Percentiles rank a stretch among this genome's conserved stretches.
These are phyloP conservation scores for Thaumatotibia leucotreta DNA, from an alignment of 1,140 invertebrate species.

Conservation along the genomic window DNA sequence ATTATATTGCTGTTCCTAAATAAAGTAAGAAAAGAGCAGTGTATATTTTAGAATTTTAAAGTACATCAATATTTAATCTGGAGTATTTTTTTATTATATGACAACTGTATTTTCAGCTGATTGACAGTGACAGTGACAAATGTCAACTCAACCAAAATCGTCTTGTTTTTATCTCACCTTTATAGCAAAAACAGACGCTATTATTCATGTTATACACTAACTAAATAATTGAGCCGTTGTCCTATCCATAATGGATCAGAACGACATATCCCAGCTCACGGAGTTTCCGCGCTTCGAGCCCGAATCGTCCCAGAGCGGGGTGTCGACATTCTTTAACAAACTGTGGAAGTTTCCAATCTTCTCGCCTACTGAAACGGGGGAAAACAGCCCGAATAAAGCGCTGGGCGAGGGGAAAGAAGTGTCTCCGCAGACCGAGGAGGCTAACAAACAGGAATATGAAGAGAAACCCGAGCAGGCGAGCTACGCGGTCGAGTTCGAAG, in stretches of 20 bases:
- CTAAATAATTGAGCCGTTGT: neutral
- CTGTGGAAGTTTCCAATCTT: constrained; percentile 70
- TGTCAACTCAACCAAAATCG: neutral
- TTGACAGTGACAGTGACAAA: neutral
- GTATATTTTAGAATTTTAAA: too few species aligned
- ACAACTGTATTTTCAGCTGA: neutral
- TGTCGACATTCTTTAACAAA: constrained; percentile 71
- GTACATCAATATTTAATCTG: too few species aligned
- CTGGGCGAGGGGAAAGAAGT: constrained; percentile 29
- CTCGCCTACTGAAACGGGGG: constrained; percentile 45
- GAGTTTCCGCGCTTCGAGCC: constrained; percentile 69
- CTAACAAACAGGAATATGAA: constrained; percentile 39
- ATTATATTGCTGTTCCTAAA: too few species aligned
- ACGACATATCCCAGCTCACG: constrained; percentile 66
- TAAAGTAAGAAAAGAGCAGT: too few species aligned
- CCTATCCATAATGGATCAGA: constrained; percentile 54
- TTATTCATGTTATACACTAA: neutral
- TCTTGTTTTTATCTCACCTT: neutral
- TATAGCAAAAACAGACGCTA: neutral
- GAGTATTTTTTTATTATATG: neutral
- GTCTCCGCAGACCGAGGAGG: constrained; percentile 23
- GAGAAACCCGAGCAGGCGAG: constrained; percentile 46
- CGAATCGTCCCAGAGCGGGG: constrained; percentile 65
- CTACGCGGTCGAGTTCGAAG: constrained; percentile 74
- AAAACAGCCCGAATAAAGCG: constrained; percentile 43